Base-by-base conservation (phyloP, 37 sponge, comb jelly and placozoan genomes). In the Chondrosia reniformis region DNA sequence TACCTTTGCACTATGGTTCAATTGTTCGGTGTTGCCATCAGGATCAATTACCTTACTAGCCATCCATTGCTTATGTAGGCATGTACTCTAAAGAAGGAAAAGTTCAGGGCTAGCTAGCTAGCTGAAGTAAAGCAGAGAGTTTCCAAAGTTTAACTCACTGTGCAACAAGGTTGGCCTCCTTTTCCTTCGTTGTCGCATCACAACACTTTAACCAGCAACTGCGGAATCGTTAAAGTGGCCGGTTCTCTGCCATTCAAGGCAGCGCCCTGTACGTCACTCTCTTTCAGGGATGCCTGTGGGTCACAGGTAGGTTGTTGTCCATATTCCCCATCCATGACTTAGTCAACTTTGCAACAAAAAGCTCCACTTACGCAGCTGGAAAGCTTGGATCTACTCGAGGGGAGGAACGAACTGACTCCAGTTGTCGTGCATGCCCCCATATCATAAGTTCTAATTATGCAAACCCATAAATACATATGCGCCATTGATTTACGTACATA, bases 41-140 rank as follows among this genome's bases (percentile, higher is more conserved):
- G 84, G 84, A 46, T 84, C 79, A 40, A 67, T 22, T 5, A 84
- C 12, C 40, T 67, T 33, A 13, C 42, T 56, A n/a, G 57, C 84
- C 79, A 77, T 24, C 84, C 84, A 78, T 78, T 78, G 33, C 75
- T 77, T n/a, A 84, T 84, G 46, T 84, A 84, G 36, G 45, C 69
- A 43, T 75, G n/a, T 19, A 84, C 84, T 42, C 83, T 82, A 52
- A 28, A 82, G 43, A 21, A 45, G 40, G 12, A 12, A 46, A 33
- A 66, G 3, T 56, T 28, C 58, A 24, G 58, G 6, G 58, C 7
- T 6, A 8, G 15, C 15, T 49, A 56, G 8, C 58, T 28, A 28
- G 58, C 58, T 56, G n/a, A 24, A 56, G 3, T 24, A 24, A 28
- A 6, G 58, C 58, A 4, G 27, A 24, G 58, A 56, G 58, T 28